These are phyloP conservation scores for Chaetodon auriga DNA, from an alignment of 2,113 vertebrate species.

Conservation along the genomic window DNA sequence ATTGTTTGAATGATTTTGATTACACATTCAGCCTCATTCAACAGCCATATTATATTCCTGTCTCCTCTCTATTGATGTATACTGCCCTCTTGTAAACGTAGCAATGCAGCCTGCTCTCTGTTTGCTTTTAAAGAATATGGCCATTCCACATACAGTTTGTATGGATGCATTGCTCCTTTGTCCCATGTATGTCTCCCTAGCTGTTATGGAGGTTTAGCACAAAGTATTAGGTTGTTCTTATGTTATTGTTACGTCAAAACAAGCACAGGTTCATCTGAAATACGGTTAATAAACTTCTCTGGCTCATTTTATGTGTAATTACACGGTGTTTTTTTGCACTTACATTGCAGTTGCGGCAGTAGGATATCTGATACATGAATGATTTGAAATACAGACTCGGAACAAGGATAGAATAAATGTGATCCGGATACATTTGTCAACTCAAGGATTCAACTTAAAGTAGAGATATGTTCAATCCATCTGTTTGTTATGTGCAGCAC, in stretches of 20 bases:
- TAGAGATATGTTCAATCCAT: no score
- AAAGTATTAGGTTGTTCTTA: background rate
- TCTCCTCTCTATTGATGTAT: background rate
- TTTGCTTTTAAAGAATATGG: background rate
- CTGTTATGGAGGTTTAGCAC: background rate
- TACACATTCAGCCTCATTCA: constrained; percentile 16
- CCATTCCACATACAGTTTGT: background rate
- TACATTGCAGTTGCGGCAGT: background rate
- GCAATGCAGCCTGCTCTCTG: background rate
- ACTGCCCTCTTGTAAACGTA: background rate
- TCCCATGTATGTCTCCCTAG: background rate
- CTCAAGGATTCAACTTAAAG: background rate
- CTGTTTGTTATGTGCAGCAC: no score
- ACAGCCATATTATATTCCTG: background rate
- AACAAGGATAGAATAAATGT: background rate
- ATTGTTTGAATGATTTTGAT: constrained; percentile 30
- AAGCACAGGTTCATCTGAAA: background rate
- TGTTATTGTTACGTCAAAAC: background rate
- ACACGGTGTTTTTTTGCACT: background rate
- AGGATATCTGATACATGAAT: background rate
- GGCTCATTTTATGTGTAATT: background rate
- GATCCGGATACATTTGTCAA: background rate
- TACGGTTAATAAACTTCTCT: background rate
- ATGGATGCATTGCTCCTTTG: background rate
- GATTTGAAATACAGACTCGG: background rate